Conservation (phyloP, 2,113 vertebrate species). For the Prunella himalayana region DNA sequence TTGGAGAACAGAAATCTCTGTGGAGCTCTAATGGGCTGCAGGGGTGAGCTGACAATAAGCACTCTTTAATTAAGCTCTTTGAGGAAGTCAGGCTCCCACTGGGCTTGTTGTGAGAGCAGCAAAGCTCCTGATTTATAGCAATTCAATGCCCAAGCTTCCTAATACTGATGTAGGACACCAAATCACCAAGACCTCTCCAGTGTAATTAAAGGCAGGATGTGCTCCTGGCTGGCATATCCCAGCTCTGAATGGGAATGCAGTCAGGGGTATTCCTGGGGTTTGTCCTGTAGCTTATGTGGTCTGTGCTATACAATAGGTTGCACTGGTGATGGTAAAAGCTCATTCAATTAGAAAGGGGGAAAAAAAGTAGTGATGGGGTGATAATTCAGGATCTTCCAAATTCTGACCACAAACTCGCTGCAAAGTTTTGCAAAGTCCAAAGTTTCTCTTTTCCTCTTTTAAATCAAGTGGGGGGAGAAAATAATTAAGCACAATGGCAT, state of each 20-base stretch:
- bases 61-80: conserved; percentile 70
- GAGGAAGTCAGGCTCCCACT: conserved; percentile 50
- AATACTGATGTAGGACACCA: conserved; percentile 23
- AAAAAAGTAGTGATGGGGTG: background rate
- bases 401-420: background rate
- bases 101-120: conserved; percentile 52
- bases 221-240: background rate
- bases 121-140: conserved; percentile 57
- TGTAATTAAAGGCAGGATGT: conserved; percentile 55
- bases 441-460: background rate
- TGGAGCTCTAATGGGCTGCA: conserved; percentile 38
- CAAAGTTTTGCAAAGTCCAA: background rate
- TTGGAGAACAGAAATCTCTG: conserved; percentile 51
- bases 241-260: background rate
- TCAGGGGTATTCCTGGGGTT: background rate
- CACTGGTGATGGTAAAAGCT: background rate
- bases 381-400: background rate
- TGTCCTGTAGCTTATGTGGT: background rate
- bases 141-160: conserved; percentile 37
- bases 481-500: background rate
- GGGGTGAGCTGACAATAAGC: conserved; percentile 57
- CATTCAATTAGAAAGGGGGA: background rate
- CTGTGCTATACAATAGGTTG: background rate
- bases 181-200: background rate
- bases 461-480: background rate